These are phyloP conservation scores for Pachypanchax playfairii DNA, from an alignment of 2,113 vertebrate genomes.

Conservation along the genomic window DNA sequence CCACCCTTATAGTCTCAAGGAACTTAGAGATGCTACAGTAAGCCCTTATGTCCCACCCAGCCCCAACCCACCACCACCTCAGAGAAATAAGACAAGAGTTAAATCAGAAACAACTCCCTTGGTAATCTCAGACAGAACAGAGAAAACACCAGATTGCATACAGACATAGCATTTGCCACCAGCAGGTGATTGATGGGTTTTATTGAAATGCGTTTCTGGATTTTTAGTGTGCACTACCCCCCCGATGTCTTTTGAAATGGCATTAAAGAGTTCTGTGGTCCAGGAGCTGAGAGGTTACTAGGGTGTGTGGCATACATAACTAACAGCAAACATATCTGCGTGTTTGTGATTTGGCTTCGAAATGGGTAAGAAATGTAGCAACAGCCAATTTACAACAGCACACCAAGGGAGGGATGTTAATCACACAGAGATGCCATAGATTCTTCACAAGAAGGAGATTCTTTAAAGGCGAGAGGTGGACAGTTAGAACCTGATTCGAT, in stretches of 20 bases:
- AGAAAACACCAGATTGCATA: slow-evolving; percentile 73
- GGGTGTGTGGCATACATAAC: slow-evolving; percentile 41
- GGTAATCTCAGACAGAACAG: slow-evolving; percentile 64
- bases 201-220: slow-evolving; percentile 42
- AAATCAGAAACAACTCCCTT: slow-evolving; percentile 65
- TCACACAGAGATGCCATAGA: slow-evolving; percentile 59
- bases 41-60: slow-evolving; percentile 65
- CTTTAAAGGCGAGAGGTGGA: slow-evolving; percentile 75
- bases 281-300: slow-evolving; percentile 34
- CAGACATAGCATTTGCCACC: slow-evolving; percentile 67
- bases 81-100: slow-evolving; percentile 70
- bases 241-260: slow-evolving; percentile 36
- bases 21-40: slow-evolving; percentile 73
- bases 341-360: slow-evolving; percentile 57
- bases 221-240: slow-evolving; percentile 32
- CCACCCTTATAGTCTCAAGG: slow-evolving; percentile 44
- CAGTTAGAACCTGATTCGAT: slow-evolving; percentile 69
- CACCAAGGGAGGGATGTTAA: slow-evolving; percentile 45
- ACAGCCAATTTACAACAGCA: slow-evolving; percentile 52
- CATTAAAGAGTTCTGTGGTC: slow-evolving; percentile 44
- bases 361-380: slow-evolving; percentile 34
- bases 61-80: slow-evolving; percentile 47
- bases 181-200: slow-evolving; percentile 51
- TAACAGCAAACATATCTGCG: slow-evolving; percentile 45
- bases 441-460: slow-evolving; percentile 60